Percentiles rank a stretch among this genome's conserved stretches.
Conservation (phyloP, 2,797 vertebrate species). For the Muscicapa striata region DNA sequence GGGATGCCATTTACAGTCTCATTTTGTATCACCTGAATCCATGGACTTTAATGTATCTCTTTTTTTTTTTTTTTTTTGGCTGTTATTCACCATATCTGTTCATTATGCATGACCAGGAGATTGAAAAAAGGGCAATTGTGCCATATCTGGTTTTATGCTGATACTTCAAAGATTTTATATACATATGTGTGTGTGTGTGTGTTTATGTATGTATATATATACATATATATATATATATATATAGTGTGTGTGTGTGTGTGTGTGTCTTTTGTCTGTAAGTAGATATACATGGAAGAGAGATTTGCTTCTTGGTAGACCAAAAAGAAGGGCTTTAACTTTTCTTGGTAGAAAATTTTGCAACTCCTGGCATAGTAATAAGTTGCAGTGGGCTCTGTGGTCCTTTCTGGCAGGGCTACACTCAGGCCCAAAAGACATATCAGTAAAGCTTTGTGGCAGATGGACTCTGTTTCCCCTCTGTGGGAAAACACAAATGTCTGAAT, state of each 20-base stretch:
- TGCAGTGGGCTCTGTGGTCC: background rate
- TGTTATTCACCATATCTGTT: background rate
- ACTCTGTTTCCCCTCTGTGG: background rate
- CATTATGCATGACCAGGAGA: background rate
- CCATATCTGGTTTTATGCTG: background rate
- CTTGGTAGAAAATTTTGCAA: background rate
- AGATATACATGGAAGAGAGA: background rate
- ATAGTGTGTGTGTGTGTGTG: no score
- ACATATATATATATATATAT: no score
- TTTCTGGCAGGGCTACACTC: background rate
- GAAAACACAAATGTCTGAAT: background rate
- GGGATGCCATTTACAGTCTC: background rate
- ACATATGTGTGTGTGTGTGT: accelerated
- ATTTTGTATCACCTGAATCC: background rate
- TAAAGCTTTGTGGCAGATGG: accelerated
- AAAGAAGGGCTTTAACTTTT: background rate
- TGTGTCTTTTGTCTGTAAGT: background rate
- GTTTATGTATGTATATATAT: no score
- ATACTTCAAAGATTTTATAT: background rate
- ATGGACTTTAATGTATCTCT: background rate
- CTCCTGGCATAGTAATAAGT: background rate
- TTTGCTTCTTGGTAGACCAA: background rate
- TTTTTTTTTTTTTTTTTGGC: background rate
- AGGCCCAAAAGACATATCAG: no score
- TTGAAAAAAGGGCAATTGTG: background rate